Conservation (phyloP, 92 coral and sea anemone genomes). For the Chrysogorgia sp. region DNA sequence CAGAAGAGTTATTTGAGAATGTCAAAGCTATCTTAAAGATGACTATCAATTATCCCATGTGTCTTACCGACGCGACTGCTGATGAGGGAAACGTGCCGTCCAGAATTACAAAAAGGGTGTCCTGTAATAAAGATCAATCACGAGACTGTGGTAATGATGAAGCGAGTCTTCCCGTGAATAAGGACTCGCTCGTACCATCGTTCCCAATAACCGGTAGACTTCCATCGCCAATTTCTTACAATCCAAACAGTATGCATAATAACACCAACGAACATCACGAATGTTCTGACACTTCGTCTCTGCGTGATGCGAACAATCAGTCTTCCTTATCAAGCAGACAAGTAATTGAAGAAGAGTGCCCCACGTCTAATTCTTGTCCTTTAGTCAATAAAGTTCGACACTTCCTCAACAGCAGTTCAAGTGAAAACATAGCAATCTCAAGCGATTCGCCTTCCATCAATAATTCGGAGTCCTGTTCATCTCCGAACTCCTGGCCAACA, state of each 20-base stretch:
- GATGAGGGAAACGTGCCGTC: conserved; percentile 4
- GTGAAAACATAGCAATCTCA: not conserved
- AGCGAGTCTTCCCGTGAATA: not conserved
- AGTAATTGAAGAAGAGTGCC: not conserved
- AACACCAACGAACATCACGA: not conserved
- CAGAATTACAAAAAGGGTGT: not conserved
- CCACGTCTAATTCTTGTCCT: not conserved
- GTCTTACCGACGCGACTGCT: conserved; percentile 15
- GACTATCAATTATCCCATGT: conserved; percentile 36
- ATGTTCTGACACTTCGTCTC: not conserved
- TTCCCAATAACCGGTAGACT: not conserved
- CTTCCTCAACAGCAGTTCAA: not conserved
- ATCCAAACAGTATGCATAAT: not conserved
- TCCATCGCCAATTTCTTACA: not conserved
- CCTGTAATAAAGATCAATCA: not conserved
- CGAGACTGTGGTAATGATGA: not conserved
- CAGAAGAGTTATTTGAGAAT: conserved; percentile 31
- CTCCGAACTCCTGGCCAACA: not conserved
- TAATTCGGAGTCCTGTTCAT: not conserved
- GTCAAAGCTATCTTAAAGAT: conserved; percentile 15
- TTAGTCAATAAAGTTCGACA: not conserved
- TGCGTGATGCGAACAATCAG: not conserved
- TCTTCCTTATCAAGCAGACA: not conserved
- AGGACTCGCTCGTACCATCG: not conserved
- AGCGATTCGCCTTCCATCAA: not conserved